Conservation (phyloP, 37 sponge, comb jelly and placozoan genomes). For the Amphimedon queenslandica region DNA sequence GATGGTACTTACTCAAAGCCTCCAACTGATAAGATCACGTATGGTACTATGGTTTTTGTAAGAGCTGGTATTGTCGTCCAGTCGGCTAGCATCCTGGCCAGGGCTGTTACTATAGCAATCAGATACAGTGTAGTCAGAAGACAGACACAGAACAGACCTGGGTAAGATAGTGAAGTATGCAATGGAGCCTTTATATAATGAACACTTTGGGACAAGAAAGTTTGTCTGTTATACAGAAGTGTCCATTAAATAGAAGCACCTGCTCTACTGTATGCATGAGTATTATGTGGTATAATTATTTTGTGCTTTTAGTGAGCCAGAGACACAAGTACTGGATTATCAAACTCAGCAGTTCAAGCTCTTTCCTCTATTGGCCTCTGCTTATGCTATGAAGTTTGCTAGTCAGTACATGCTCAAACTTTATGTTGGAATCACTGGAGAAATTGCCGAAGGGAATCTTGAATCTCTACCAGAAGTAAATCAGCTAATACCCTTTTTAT, state of each 20-base stretch:
- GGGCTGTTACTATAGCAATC: constrained; percentile 59
- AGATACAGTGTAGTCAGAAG: too few species aligned
- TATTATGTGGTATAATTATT: too few species aligned
- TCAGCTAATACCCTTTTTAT: too few species aligned
- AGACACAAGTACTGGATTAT: too few species aligned
- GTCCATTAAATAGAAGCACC: background rate
- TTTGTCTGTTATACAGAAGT: too few species aligned
- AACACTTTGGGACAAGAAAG: too few species aligned
- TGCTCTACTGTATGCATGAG: constrained; percentile 22
- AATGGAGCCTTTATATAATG: too few species aligned
- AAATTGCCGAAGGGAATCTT: constrained; percentile 34
- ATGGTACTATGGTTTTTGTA: constrained; percentile 59
- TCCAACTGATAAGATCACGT: constrained; percentile 27
- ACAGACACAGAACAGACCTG: too few species aligned
- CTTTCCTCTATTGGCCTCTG: too few species aligned
- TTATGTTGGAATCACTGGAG: constrained; percentile 8
- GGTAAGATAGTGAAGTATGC: constrained; percentile 43
- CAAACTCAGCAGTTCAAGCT: too few species aligned
- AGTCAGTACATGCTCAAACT: constrained; percentile 32
- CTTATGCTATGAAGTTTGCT: too few species aligned
- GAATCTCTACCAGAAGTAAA: constrained; percentile 56
- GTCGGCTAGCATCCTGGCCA: constrained; percentile 17
- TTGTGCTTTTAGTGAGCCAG: too few species aligned
- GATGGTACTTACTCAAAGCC: constrained; percentile 48
- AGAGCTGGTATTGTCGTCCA: constrained; percentile 12